These are phyloP conservation scores for Zophobas atratus DNA, from an alignment of 1,140 invertebrate genomes.

Conservation along the genomic window DNA sequence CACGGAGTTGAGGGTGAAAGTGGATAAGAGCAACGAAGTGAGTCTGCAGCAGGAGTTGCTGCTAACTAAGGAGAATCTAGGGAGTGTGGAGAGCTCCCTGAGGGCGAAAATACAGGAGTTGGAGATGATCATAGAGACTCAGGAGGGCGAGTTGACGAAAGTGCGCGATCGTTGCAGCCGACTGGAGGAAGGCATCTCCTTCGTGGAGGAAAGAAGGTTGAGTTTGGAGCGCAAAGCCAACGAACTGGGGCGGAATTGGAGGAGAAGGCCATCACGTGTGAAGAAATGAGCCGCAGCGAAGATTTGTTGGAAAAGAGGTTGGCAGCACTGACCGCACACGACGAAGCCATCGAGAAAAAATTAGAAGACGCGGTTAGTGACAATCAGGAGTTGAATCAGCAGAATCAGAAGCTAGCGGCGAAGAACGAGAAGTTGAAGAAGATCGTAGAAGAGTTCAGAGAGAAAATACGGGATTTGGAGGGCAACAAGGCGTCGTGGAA, in stretches of 20 bases:
- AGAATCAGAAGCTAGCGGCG: slow-evolving; percentile 66
- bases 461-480: slow-evolving; percentile 55
- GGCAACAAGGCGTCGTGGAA: slow-evolving; percentile 47
- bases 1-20: slow-evolving; percentile 52
- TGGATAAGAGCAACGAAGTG: slow-evolving; percentile 54
- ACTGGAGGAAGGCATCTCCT: slow-evolving; percentile 74
- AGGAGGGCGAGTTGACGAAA: slow-evolving; percentile 78
- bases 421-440: slow-evolving; percentile 66
- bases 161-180: slow-evolving; percentile 74
- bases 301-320: slow-evolving; percentile 72
- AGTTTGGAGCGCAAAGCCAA: slow-evolving; percentile 72
- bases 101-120: slow-evolving; percentile 80
- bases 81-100: slow-evolving; percentile 30
- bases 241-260: slow-evolving; percentile 71
- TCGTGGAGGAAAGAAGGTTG: slow-evolving; percentile 71
- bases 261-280: slow-evolving; percentile 70
- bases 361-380: slow-evolving; percentile 71
- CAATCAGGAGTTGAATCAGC: slow-evolving; percentile 72
- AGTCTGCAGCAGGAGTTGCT: slow-evolving; percentile 58
- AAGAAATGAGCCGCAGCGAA: slow-evolving; percentile 72
- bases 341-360: slow-evolving; percentile 73
- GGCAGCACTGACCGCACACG: slow-evolving; percentile 71
- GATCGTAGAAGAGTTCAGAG: slow-evolving; percentile 70
- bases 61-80: slow-evolving; percentile 41
- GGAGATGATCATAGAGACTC: slow-evolving; percentile 80